A percentile compares a stretch with the other conserved stretches of the same genome.
These are phyloP conservation scores for Oreochromis aureus DNA, from an alignment of 2,113 vertebrate genomes.

Conservation along the genomic window DNA sequence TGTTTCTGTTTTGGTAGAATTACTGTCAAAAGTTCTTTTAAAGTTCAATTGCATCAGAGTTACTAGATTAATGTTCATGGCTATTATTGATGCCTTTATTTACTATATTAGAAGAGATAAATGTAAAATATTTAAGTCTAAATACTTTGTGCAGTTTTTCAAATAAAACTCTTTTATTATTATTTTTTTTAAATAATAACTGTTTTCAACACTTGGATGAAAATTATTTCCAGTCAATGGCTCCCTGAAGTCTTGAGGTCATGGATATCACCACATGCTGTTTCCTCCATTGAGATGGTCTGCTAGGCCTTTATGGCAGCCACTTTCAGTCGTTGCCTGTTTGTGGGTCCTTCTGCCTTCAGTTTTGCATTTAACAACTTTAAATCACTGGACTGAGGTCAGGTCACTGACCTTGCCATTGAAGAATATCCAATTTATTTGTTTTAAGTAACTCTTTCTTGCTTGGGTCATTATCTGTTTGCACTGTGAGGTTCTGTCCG, in stretches of 20 bases:
- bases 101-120: not conserved
- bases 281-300: not conserved
- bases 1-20: not conserved
- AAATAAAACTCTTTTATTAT: not conserved
- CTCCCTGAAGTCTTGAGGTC: not conserved
- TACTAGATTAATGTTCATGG: not conserved
- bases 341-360: not conserved
- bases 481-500: not conserved
- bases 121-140: not conserved
- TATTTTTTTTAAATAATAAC: not conserved
- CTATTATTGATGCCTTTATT: not conserved
- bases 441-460: not conserved
- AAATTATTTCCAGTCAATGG: not conserved
- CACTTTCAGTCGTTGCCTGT: not conserved
- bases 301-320: not conserved
- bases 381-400: not conserved
- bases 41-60: not conserved
- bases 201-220: not conserved
- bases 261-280: not conserved
- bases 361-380: not conserved
- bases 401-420: not conserved
- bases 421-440: not conserved
- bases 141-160: not conserved
- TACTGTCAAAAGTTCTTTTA: fast-evolving
- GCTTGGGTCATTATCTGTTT: not conserved